Evolutionary conservation across 2,113 vertebrate genomes (phyloP).

Genomic region (Microtus montanus): DNA sequence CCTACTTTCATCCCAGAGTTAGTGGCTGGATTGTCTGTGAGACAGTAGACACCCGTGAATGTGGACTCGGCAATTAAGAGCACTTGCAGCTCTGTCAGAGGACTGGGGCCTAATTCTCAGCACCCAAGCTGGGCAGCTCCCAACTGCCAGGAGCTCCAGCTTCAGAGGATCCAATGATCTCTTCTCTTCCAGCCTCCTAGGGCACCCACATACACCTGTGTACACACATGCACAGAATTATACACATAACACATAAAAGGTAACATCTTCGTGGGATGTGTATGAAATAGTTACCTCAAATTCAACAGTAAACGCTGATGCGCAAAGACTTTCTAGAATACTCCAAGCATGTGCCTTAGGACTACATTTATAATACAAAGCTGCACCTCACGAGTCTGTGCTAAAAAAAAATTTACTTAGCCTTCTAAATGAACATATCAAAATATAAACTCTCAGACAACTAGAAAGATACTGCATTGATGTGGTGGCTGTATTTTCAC

Average conservation of each 20-base stretch:
- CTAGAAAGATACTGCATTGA: neutral
- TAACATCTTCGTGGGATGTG: neutral
- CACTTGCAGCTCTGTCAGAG: neutral
- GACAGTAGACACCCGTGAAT: neutral
- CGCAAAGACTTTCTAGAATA: neutral
- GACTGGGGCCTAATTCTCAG: neutral
- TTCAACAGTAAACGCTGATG: constrained; percentile 19
- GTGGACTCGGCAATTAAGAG: neutral
- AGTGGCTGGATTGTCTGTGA: neutral
- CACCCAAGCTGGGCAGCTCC: neutral
- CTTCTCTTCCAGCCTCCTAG: neutral
- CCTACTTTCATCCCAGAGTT: neutral
- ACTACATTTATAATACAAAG: neutral
- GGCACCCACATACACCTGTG: neutral
- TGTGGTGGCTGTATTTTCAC: neutral
- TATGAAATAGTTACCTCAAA: constrained; percentile 34
- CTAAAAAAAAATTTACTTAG: neutral
- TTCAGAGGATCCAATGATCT: neutral
- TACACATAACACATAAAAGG: neutral
- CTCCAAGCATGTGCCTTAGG: neutral
- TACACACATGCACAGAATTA: neutral
- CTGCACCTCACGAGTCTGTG: neutral
- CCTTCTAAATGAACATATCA: constrained; percentile 28
- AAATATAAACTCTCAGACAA: constrained; percentile 51
- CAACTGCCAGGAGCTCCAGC: neutral